These are phyloP conservation scores for Peromyscus nudipes DNA, from an alignment of 2,797 vertebrate genomes.

Conservation along the genomic window DNA sequence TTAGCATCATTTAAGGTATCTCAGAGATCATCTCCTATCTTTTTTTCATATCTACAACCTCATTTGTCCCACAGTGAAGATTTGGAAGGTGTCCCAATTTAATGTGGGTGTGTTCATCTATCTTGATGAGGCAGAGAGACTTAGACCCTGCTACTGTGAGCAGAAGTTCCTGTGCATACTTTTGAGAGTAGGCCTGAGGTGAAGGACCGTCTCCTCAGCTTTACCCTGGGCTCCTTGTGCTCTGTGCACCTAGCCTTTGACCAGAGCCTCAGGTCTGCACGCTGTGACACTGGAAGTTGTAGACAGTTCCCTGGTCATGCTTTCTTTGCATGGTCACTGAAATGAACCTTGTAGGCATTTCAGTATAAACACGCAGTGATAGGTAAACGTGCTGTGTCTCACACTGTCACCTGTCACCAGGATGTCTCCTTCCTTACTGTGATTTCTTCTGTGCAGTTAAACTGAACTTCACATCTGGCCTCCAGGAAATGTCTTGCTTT, in stretches of 20 bases:
- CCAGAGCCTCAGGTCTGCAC: background rate
- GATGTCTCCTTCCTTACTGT: background rate
- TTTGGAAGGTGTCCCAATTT: background rate
- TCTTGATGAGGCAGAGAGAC: background rate
- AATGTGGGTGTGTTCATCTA: background rate
- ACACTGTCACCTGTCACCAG: background rate
- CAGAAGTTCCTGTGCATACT: background rate
- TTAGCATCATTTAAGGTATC: background rate
- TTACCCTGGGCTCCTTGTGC: background rate
- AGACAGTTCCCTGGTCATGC: background rate
- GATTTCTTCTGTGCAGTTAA: background rate
- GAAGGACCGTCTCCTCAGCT: background rate
- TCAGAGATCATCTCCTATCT: background rate
- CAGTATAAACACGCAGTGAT: background rate
- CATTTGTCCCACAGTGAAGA: background rate
- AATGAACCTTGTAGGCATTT: background rate
- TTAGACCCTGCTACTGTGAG: background rate
- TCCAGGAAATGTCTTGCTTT: background rate
- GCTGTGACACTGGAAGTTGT: background rate
- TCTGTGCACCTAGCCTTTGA: background rate
- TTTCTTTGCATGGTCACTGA: background rate
- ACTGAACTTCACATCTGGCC: background rate
- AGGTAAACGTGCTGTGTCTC: background rate
- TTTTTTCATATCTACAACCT: background rate
- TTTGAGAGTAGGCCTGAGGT: background rate